Conservation (phyloP, 2,888 invertebrate genomes). For the Lasioglossum malachurum region DNA sequence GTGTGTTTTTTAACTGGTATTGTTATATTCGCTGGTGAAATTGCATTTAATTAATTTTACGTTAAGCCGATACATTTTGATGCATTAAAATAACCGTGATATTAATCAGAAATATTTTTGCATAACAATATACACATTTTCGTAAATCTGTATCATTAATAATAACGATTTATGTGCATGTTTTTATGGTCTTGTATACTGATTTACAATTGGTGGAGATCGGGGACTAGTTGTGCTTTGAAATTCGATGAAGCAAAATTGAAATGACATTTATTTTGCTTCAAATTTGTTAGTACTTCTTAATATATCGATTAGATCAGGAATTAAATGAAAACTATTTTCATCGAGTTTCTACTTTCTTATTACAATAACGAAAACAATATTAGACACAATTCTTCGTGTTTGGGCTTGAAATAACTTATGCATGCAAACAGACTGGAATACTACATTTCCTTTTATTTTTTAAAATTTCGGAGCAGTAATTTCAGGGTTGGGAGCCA, state of each 20-base stretch:
- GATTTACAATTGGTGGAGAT: background rate
- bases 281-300: background rate
- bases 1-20: slow-evolving; percentile 14
- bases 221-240: background rate
- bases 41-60: background rate
- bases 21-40: background rate
- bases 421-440: background rate
- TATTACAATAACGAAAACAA: background rate
- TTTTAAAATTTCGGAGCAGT: background rate
- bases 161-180: background rate
- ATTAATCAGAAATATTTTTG: background rate
- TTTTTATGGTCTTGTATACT: background rate
- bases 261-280: background rate
- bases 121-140: background rate
- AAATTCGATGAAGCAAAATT: background rate
- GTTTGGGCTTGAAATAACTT: background rate
- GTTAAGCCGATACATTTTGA: background rate
- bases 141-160: background rate
- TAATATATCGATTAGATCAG: background rate
- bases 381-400: background rate
- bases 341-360: background rate
- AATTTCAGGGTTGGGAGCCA: no score
- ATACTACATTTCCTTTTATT: background rate
- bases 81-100: background rate
- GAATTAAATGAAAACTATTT: background rate